Evolutionary conservation across 1,140 invertebrate genomes (phyloP), one percentile per base, ranked within the genome.

Genomic region (Calliphora vicina): DNA sequence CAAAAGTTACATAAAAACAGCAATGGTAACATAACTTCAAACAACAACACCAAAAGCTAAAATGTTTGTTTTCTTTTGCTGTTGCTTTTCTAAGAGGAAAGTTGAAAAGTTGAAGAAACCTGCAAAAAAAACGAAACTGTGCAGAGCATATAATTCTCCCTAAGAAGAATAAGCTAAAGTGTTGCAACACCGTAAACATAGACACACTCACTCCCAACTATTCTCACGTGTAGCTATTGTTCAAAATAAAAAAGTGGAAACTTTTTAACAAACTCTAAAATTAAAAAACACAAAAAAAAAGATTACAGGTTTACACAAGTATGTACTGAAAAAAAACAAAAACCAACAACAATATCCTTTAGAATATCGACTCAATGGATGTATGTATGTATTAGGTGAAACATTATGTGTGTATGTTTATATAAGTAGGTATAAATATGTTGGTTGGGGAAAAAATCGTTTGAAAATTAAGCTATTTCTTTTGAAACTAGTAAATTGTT

Each of bases 31-130:
- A 50, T 50, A 50, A 50, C 45, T 50, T 50, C 12, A 50, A 50
- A 50, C 17, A 50, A 50, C 45, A 50, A 50, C 1, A 12, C 12
- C 45, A 67, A 67, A 67, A 67, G 23, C 61, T 23, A 25, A 50
- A 67, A 61, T n/a, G 61, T 67, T 50, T 67, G n/a, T 57, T 17
- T 23, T 23, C 61, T 25, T 2, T 23, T 67, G n/a, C 9, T 67
- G 61, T 67, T 67, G 6, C n/a, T 67, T 25, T 67, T 67, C 61
- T 25, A 67, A 23, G 20, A 67, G 23, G 25, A 67, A 67, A 67
- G 61, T 67, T 67, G n/a, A 67, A 67, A 67, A 23, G 61, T 67
- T 67, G n/a, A 67, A n/a, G n/a, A 57, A 57, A 57, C 50, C 50
- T 67, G n/a, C n/a, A 67, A 57, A 35, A 35, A 35, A 35, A 6